Evolutionary conservation across 2,888 invertebrate genomes (phyloP).

Genomic region (Raillietiella orientalis): DNA sequence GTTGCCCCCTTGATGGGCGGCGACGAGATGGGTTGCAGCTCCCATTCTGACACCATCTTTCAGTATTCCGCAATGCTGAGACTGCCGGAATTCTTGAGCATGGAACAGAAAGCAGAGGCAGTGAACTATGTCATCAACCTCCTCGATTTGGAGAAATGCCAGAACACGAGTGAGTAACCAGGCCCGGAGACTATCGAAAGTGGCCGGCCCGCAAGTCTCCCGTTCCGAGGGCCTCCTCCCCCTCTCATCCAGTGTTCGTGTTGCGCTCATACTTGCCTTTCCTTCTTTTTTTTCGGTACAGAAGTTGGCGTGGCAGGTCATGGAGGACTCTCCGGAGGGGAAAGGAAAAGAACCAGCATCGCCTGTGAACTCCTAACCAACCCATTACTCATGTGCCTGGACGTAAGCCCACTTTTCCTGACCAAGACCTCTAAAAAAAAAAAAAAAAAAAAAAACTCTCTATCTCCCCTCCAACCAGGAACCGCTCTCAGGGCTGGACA

Average conservation of each 20-base stretch:
- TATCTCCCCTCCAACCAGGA: conserved; percentile 19
- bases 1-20: too few relatives aligned
- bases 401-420: conserved; percentile 37
- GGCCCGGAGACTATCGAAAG: too few relatives aligned
- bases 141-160: conserved; percentile 33
- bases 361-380: conserved; percentile 48
- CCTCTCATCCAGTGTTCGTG: not conserved
- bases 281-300: conserved; percentile 10
- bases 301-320: conserved; percentile 39
- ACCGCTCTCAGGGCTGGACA: conserved; percentile 49
- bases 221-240: too few relatives aligned
- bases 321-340: conserved; percentile 43
- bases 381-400: conserved; percentile 39
- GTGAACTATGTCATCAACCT: conserved; percentile 42
- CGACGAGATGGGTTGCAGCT: too few relatives aligned
- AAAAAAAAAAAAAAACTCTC: too few relatives aligned
- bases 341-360: conserved; percentile 48
- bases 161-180: conserved; percentile 34
- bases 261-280: not conserved
- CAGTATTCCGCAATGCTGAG: conserved; percentile 25
- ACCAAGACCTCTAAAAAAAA: too few relatives aligned
- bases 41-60: too few relatives aligned
- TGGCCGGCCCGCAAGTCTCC: too few relatives aligned
- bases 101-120: conserved; percentile 34
- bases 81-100: conserved; percentile 32